Conservation (phyloP, 2,797 vertebrate genomes). For the Leptatherina wallacei region DNA sequence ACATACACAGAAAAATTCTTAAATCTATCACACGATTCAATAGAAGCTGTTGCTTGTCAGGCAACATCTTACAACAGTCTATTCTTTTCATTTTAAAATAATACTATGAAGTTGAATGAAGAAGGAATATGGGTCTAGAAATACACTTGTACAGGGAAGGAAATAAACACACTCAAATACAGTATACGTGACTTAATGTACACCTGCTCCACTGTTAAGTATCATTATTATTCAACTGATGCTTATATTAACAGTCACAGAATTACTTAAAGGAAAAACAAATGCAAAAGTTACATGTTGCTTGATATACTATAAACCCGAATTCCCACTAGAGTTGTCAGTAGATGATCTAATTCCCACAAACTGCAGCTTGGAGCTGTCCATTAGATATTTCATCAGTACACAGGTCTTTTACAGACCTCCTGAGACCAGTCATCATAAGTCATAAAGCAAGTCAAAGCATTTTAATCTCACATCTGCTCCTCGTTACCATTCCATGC, state of each 20-base stretch:
- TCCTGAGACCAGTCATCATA: conserved; percentile 81
- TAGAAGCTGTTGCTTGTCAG: conserved; percentile 33
- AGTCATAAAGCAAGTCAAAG: conserved; percentile 82
- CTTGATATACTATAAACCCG: conserved; percentile 42
- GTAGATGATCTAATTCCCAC: conserved; percentile 77
- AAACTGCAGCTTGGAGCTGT: conserved; percentile 56
- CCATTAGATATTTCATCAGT: conserved; percentile 80
- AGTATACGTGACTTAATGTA: conserved; percentile 10
- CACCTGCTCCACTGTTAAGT: conserved; percentile 24
- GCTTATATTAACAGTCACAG: conserved; percentile 19
- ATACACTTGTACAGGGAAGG: not conserved
- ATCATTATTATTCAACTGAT: conserved; percentile 35
- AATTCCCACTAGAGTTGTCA: conserved; percentile 57
- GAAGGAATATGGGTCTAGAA: conserved; percentile 13
- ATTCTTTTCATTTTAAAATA: conserved; percentile 29
- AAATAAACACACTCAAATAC: not conserved
- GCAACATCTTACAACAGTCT: conserved; percentile 9
- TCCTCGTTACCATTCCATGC: conserved; percentile 82
- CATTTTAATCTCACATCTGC: conserved; percentile 87
- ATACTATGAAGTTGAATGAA: conserved; percentile 21
- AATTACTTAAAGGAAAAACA: conserved; percentile 30
- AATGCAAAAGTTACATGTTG: conserved; percentile 48
- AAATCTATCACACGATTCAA: conserved; percentile 57
- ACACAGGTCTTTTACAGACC: conserved; percentile 79
- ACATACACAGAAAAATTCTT: conserved; percentile 48